Percentiles rank a stretch among this genome's conserved stretches.
Conservation (phyloP, 2,888 invertebrate species). For the Nymphalis c-album region DNA sequence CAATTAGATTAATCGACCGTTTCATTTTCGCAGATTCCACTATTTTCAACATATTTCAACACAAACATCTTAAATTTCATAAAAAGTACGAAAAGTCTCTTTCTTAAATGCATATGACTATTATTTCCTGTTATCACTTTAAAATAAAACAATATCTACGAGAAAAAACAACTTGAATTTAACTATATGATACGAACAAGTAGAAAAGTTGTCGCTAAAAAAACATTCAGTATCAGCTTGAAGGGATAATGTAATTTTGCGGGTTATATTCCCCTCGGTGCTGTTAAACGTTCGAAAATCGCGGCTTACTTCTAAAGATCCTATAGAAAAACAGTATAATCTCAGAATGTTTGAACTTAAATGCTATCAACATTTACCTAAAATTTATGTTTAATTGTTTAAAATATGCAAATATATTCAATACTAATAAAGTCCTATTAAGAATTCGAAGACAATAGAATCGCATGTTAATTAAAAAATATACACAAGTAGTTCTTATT, state of each 20-base stretch:
- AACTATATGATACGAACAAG: neutral
- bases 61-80: no score
- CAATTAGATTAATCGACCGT: no score
- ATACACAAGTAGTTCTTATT: no score
- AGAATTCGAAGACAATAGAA: no score
- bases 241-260: slow-evolving; percentile 25
- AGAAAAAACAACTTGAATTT: neutral
- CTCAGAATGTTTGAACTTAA: neutral
- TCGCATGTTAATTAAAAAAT: no score
- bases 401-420: neutral
- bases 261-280: slow-evolving; percentile 20
- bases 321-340: neutral
- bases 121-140: no score
- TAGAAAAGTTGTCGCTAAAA: slow-evolving; percentile 8
- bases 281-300: slow-evolving; percentile 14
- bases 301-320: slow-evolving; percentile 12
- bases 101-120: no score
- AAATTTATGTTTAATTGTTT: neutral
- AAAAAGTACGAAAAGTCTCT: no score
- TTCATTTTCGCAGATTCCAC: no score
- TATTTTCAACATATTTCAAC: no score
- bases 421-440: neutral
- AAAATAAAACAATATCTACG: neutral
- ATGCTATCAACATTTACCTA: neutral
- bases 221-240: slow-evolving; percentile 22